Base-by-base conservation (phyloP, 1,140 invertebrate species). In the Drosophila baimaii region DNA sequence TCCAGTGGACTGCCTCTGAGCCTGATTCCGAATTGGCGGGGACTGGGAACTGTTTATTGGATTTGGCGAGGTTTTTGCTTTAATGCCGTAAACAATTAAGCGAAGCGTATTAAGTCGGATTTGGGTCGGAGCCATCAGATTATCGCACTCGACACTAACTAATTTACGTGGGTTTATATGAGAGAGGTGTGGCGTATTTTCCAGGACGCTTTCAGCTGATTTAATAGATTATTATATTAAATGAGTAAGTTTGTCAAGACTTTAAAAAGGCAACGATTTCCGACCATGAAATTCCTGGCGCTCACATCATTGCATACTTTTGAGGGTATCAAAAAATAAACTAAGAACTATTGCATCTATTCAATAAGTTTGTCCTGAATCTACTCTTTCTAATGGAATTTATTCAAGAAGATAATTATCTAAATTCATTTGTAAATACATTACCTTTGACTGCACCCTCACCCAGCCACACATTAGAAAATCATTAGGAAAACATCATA, bases 81-180 rank as follows among this genome's bases (percentile, higher is more conserved):
- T 89, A 89, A 89, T 89, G 77, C 84, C 89, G 84, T 81, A 89
- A 89, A 89, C 84, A 89, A 89, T 89, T 89, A 89, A 84, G 80
- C 82, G 84, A 83, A 74, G 77, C 83, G 83, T 72, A 81, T 88
- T 88, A 88, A 88, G 83, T 88, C 58, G 80, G 83, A 88, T 88
- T 88, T 88, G 77, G 59, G 79, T 37, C 68, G 65, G 25, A 46
- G 62, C 61, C 51, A 51, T 39, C 27, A 47, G 49, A 52, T 62
- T 47, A 58, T 41, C 55, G 39, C 72, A 54, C 46, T 27, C 49
- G 29, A 56, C 63, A 79, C 76, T 80, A 84, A 89, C 77, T 89
- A 89, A 88, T 88, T 88, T 80, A 88, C 71, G 71, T 63, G 37
- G 58, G 19, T 52, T 66, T 19, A 9, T 21, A 7, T 15, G 13